Evolutionary conservation across 2,797 vertebrate species (phyloP), one percentile per base, ranked within the genome.

Genomic region (Rhinophrynus dorsalis): DNA sequence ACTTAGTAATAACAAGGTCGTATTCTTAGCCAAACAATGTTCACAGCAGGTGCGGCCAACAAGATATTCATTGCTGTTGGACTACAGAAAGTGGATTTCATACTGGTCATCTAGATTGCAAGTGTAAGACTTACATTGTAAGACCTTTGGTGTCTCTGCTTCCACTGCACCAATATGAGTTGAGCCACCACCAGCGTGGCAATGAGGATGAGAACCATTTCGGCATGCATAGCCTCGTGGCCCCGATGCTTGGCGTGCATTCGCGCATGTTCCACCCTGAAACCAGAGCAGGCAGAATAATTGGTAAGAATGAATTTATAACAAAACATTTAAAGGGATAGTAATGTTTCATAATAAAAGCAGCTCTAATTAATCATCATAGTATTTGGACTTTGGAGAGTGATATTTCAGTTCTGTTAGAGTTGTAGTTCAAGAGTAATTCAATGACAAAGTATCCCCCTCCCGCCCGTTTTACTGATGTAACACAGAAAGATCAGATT

Each of bases 171-270:
- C 23, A 99, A 84, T 67, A 99, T 92, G 6, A 99, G 92, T 84
- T 99, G 97, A 2, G 97, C 94, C 29, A 99, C 81, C 55, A 98
- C 94, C 12, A 99, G 86, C 0, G 97, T 99, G 82, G 96, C 96
- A 0, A 99, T 98, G 62, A 99, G 94, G 84, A 99, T 98, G 69
- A 99, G 94, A 37, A 99, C 95, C 97, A 99, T 99, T 76, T 99
- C 97, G 0, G 97, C 97, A 0, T 99, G 97, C 97, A 99, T 99
- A 3, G 97, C 96, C 88, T 98, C 96, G 0, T 99, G 97, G 7
- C 96, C 97, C 0, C 94, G 95, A 85, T 99, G 97, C 80, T 95
- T 98, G 83, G 95, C 96, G 1, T 99, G 97, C 97, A 99, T 98
- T 75, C 87, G 92, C 0, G 96, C 95, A 2, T 99, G 97, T 69